These are phyloP conservation scores for Xestoiulus laeticollis DNA, from an alignment of 2,888 invertebrate species.

Conservation along the genomic window DNA sequence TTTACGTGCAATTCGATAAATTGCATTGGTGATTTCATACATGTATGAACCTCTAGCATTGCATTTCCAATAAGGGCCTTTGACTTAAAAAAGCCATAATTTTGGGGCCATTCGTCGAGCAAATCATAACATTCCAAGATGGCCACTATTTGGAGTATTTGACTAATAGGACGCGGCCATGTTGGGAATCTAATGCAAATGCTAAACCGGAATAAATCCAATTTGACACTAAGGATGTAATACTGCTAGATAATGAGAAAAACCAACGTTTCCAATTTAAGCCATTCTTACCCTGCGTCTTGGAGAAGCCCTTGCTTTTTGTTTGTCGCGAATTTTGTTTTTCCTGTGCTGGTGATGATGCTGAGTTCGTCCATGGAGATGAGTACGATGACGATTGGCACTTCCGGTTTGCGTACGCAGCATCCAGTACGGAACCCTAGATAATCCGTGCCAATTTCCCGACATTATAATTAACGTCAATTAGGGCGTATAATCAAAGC, in stretches of 20 bases:
- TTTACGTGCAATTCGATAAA: too few relatives aligned
- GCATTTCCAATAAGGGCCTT: too few relatives aligned
- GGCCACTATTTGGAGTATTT: too few relatives aligned
- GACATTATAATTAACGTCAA: background rate
- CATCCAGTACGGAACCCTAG: slow-evolving; percentile 18
- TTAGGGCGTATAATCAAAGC: slow-evolving; percentile 6
- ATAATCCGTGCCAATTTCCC: slow-evolving; percentile 12
- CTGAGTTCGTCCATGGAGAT: background rate
- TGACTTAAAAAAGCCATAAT: too few relatives aligned
- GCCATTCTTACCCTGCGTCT: background rate
- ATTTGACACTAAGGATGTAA: background rate
- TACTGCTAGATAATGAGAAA: background rate
- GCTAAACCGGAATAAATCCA: background rate
- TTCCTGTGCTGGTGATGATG: background rate
- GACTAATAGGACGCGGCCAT: too few relatives aligned
- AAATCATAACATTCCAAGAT: too few relatives aligned
- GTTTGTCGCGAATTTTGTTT: slow-evolving; percentile 19
- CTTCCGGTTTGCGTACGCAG: background rate
- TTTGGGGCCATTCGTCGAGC: too few relatives aligned
- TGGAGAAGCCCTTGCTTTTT: background rate
- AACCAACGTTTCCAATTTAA: background rate
- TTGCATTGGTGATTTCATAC: too few relatives aligned
- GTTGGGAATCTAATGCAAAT: background rate
- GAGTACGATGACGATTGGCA: slow-evolving; percentile 11
- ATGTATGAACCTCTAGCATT: too few relatives aligned